These are phyloP conservation scores for Lasiurus borealis DNA, from an alignment of 2,113 vertebrate species.

Conservation along the genomic window DNA sequence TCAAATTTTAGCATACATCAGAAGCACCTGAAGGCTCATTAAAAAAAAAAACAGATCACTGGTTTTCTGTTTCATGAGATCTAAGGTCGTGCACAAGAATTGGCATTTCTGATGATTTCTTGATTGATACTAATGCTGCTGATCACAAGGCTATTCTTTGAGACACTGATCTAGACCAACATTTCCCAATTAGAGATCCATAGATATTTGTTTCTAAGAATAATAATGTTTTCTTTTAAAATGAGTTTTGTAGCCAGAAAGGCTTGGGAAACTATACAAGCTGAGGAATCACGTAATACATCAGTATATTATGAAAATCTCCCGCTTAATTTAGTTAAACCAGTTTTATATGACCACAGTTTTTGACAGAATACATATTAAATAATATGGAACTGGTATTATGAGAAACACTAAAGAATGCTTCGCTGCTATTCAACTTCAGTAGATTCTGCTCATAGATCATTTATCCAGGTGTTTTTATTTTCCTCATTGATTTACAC, in stretches of 20 bases:
- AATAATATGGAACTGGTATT: neutral
- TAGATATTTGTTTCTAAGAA: neutral
- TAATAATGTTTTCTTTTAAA: slow-evolving; percentile 33
- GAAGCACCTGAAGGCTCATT: neutral
- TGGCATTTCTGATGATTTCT: neutral
- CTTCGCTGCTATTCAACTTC: neutral
- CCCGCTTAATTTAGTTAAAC: slow-evolving; percentile 30
- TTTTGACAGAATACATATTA: slow-evolving; percentile 26
- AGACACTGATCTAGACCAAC: neutral
- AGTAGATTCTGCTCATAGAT: slow-evolving; percentile 3
- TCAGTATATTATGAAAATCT: neutral
- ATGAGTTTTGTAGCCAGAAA: neutral
- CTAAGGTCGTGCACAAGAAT: neutral
- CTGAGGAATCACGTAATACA: slow-evolving; percentile 10
- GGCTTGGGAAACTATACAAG: slow-evolving; percentile 9
- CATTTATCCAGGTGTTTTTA: slow-evolving; percentile 40
- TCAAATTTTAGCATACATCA: neutral
- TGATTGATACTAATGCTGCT: neutral
- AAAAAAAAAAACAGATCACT: slow-evolving; percentile 13
- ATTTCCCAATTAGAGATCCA: neutral
- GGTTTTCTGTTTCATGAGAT: neutral
- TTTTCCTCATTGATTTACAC: slow-evolving; percentile 45
- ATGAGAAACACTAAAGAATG: neutral
- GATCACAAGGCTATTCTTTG: neutral
- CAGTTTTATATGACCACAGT: neutral